Percentiles rank a stretch among this genome's conserved stretches.
Conservation (phyloP, 2,113 vertebrate species). For the Aspidoscelis tigris region DNA sequence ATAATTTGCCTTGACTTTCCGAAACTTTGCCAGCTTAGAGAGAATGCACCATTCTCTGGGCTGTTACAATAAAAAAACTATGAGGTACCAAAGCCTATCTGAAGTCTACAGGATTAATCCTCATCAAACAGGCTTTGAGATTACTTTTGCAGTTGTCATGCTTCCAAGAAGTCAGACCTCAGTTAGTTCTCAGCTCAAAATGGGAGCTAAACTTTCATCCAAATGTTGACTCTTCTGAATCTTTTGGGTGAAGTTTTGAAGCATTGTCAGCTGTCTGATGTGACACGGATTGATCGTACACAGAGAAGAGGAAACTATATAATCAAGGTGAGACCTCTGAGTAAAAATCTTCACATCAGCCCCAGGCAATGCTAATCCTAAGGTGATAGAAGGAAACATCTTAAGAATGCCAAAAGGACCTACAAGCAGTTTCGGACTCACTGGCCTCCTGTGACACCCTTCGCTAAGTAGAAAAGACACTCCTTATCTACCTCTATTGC, state of each 20-base stretch:
- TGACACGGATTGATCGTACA: not conserved
- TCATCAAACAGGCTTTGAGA: too few species aligned
- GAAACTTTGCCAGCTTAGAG: not conserved
- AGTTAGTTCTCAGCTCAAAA: too few species aligned
- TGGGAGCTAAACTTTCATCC: too few species aligned
- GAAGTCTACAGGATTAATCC: too few species aligned
- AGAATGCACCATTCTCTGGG: not conserved
- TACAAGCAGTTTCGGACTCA: not conserved
- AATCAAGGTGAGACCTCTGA: not conserved
- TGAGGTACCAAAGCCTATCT: too few species aligned
- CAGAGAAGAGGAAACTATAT: not conserved
- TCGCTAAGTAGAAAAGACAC: not conserved
- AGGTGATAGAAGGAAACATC: not conserved
- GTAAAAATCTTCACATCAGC: not conserved
- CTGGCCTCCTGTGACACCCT: not conserved
- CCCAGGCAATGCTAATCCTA: not conserved
- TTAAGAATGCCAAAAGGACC: not conserved
- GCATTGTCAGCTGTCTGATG: too few species aligned
- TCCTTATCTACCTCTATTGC: not conserved
- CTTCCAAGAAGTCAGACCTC: too few species aligned
- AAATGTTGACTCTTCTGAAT: too few species aligned
- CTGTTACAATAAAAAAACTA: too few species aligned
- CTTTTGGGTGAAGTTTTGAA: too few species aligned
- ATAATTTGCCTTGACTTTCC: not conserved
- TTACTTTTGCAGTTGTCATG: too few species aligned